These are phyloP conservation scores for Setophaga petechia DNA, from an alignment of 2,113 vertebrate species.

Conservation along the genomic window DNA sequence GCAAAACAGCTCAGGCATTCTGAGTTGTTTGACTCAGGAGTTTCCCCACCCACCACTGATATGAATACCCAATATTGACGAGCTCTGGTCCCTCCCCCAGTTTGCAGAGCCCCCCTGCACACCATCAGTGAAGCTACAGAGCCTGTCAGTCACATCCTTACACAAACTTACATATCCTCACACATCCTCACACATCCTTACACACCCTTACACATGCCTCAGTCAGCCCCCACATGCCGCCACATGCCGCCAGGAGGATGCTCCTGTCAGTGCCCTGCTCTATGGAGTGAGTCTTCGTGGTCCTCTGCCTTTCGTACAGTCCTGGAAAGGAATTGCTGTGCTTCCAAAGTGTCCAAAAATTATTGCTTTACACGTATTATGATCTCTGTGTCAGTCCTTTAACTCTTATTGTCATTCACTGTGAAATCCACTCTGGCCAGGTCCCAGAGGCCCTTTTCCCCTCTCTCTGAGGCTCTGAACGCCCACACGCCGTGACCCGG, in stretches of 20 bases:
- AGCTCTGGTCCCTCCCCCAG: background rate
- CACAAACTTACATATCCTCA: background rate
- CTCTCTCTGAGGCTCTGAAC: background rate
- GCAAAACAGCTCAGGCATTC: background rate
- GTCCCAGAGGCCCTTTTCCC: background rate
- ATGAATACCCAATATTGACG: background rate
- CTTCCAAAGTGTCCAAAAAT: background rate
- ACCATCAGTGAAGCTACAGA: background rate
- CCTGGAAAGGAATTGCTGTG: background rate
- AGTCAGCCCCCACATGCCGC: fast-evolving
- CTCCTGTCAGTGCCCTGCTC: no score
- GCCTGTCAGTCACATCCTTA: fast-evolving
- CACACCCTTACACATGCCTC: no score
- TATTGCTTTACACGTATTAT: background rate
- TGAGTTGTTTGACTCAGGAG: background rate
- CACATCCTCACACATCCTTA: background rate
- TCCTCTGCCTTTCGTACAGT: background rate
- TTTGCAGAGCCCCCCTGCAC: background rate
- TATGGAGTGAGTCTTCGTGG: fast-evolving
- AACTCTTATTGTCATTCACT: background rate
- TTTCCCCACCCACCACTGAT: background rate
- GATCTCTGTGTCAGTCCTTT: background rate
- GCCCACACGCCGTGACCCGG: fast-evolving
- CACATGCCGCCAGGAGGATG: fast-evolving
- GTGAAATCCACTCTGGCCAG: background rate